These are phyloP conservation scores for Calosoma granatense DNA, from an alignment of 1,140 invertebrate genomes.

Conservation along the genomic window DNA sequence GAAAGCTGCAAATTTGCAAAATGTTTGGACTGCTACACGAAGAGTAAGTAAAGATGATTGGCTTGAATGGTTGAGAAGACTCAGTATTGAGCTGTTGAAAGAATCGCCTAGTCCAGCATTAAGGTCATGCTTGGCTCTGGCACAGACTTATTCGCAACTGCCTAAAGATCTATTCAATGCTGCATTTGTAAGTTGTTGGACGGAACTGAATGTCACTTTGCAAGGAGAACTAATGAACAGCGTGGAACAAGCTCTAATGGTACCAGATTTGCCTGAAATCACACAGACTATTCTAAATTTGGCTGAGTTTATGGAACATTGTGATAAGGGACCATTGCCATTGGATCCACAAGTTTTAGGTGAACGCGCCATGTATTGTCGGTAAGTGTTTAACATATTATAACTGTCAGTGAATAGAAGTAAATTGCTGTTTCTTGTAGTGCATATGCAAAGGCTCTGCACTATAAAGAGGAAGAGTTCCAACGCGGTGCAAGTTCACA, in stretches of 20 bases:
- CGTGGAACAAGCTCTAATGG: constrained; percentile 79
- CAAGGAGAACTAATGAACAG: constrained; percentile 81
- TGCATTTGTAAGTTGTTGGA: constrained; percentile 98
- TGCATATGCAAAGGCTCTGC: constrained; percentile 89
- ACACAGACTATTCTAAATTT: constrained; percentile 96
- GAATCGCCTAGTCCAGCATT: constrained; percentile 92
- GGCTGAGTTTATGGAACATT: constrained; percentile 99
- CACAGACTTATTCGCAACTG: constrained; percentile 88
- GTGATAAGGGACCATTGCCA: constrained; percentile 90
- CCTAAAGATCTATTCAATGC: constrained; percentile 95
- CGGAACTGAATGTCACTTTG: constrained; percentile 73
- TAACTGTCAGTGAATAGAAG: not conserved
- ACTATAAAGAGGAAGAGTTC: constrained; percentile 99
- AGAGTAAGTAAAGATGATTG: constrained; percentile 96
- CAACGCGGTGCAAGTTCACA: constrained; percentile 44
- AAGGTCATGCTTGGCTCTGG: constrained; percentile 81
- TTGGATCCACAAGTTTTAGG: constrained; percentile 75
- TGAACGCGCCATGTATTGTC: constrained; percentile 71
- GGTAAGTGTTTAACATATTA: constrained; percentile 41
- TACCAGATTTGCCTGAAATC: constrained; percentile 91
- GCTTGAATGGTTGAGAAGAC: constrained; percentile 88
- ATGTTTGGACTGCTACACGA: constrained; percentile 81
- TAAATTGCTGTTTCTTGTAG: constrained; percentile 32
- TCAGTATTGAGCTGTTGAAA: constrained; percentile 89
- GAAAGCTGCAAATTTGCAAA: constrained; percentile 70